phyloP scores from a whole-genome alignment of 2,888 invertebrate species.

The Sarcophaga caerulescens region DNA sequence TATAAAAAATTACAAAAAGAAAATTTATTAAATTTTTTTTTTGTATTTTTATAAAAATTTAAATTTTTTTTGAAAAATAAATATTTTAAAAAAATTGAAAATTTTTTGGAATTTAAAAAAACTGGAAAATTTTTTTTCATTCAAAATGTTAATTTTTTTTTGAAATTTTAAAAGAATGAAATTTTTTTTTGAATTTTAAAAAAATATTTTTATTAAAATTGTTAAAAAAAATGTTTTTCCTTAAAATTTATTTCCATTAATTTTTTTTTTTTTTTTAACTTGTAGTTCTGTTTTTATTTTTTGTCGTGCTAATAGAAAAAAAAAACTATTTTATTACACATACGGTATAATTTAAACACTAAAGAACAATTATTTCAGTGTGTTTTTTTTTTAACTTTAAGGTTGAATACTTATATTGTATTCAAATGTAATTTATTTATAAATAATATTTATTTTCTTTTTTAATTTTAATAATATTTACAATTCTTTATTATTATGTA shows the following conservation, averaged over 20 bases:
- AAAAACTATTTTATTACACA: constrained; percentile 29
- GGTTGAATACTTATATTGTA: constrained; percentile 46
- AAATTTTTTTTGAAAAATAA: not conserved
- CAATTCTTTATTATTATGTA: not conserved
- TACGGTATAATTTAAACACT: constrained; percentile 25
- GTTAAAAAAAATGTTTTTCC: no score
- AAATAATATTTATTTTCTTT: not conserved
- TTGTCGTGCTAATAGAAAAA: constrained; percentile 53
- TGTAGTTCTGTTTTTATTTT: not conserved
- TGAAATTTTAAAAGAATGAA: no score
- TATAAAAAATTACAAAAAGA: no score
- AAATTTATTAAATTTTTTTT: constrained; percentile 8
- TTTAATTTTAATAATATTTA: constrained; percentile 42
- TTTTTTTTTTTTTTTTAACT: no score
- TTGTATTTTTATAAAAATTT: not conserved
- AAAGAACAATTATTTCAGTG: constrained; percentile 41
- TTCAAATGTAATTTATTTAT: constrained; percentile 20
- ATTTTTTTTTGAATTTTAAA: no score
- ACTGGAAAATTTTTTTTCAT: constrained; percentile 32
- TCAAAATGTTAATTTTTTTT: not conserved
- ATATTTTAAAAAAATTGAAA: not conserved
- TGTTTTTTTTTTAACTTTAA: not conserved
- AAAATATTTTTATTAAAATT: no score
- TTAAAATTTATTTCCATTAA: no score
- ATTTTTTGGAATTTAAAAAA: no score